Percentiles rank a stretch among this genome's conserved stretches.
Conservation (phyloP, 1,140 invertebrate species). For the Cheumatopsyche charites region DNA sequence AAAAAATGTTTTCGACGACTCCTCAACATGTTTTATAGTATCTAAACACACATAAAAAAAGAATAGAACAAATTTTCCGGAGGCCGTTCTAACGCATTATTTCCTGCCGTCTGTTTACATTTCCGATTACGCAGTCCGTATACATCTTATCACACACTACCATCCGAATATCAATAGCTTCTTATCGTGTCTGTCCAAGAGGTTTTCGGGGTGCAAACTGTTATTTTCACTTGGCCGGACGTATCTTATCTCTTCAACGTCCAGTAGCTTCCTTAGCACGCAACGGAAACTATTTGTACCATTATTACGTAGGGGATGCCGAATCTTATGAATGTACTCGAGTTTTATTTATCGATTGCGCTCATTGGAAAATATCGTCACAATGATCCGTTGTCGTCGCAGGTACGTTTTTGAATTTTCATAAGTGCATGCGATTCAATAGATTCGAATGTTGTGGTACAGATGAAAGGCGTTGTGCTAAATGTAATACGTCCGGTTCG, state of each 20-base stretch:
- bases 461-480: neutral
- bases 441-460: slow-evolving; percentile 20
- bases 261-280: slow-evolving; percentile 2
- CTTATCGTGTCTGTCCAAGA: neutral
- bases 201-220: slow-evolving; percentile 1
- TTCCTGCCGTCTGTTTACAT: slow-evolving; percentile 46
- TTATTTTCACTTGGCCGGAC: neutral
- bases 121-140: slow-evolving; percentile 39
- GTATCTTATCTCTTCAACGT: slow-evolving; percentile 3
- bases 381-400: slow-evolving; percentile 9
- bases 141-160: slow-evolving; percentile 41
- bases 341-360: slow-evolving; percentile 9
- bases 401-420: slow-evolving; percentile 12
- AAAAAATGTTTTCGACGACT: too few relatives aligned
- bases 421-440: slow-evolving; percentile 25
- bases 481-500: slow-evolving; percentile 30
- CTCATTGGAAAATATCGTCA: neutral
- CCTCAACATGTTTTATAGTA: too few relatives aligned
- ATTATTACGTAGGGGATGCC: neutral
- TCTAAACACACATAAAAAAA: neutral
- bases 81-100: slow-evolving; percentile 45
- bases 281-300: slow-evolving; percentile 21
- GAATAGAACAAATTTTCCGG: slow-evolving; percentile 37
- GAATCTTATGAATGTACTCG: neutral
- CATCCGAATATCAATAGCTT: slow-evolving; percentile 43